Evolutionary conservation across 92 coral and sea anemone species (phyloP).

Genomic region (Actinostola sp.): DNA sequence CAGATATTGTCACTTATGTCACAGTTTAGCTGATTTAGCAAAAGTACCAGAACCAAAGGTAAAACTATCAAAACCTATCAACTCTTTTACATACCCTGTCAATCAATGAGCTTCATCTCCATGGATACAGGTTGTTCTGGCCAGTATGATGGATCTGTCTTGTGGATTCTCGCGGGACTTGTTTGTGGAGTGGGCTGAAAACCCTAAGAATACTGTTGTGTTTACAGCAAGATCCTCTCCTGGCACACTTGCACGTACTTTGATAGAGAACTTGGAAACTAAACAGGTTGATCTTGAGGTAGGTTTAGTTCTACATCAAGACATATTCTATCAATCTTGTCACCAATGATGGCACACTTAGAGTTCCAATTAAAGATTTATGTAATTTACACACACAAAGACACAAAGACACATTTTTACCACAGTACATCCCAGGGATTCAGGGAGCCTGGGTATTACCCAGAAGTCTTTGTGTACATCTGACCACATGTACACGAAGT

Average conservation of each 20-base stretch:
- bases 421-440: too few species aligned
- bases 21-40: constrained; percentile 88
- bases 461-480: too few species aligned
- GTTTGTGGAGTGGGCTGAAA: constrained; percentile 93
- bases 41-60: constrained; percentile 96
- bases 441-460: too few species aligned
- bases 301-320: not conserved
- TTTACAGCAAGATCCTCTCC: constrained; percentile 92
- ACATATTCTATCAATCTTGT: too few species aligned
- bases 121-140: constrained; percentile 88
- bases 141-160: constrained; percentile 89
- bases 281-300: constrained; percentile 91
- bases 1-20: constrained; percentile 91
- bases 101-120: not conserved
- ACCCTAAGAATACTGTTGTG: constrained; percentile 83
- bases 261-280: constrained; percentile 84
- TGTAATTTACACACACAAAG: too few species aligned
- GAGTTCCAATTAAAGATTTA: too few species aligned
- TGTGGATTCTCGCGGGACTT: constrained; percentile 93
- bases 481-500: too few species aligned
- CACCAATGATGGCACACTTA: too few species aligned
- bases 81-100: too few species aligned
- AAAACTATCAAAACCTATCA: too few species aligned
- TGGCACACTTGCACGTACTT: constrained; percentile 82
- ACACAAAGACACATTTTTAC: too few species aligned